Evolutionary conservation across 1,140 invertebrate species (phyloP).

Genomic region (Microplitis mediator): DNA sequence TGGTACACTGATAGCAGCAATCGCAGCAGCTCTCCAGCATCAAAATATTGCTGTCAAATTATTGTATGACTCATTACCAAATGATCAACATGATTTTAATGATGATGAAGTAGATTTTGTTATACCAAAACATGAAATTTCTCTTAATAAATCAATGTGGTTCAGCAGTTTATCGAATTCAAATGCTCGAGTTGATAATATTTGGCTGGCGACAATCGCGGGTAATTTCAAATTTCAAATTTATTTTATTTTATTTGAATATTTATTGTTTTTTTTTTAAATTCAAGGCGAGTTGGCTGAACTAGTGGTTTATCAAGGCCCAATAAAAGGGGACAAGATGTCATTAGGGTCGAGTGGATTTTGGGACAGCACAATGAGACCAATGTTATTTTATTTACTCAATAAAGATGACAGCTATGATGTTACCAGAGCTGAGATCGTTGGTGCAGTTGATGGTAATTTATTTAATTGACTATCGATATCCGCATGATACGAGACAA

Average conservation of each 20-base stretch:
- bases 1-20: slow-evolving; percentile 65
- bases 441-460: slow-evolving; percentile 72
- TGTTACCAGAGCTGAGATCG: slow-evolving; percentile 69
- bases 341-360: slow-evolving; percentile 64
- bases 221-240: slow-evolving; percentile 47
- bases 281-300: slow-evolving; percentile 70
- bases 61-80: slow-evolving; percentile 14
- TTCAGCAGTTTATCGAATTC: slow-evolving; percentile 28
- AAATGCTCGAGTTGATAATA: slow-evolving; percentile 60
- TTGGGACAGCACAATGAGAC: slow-evolving; percentile 70
- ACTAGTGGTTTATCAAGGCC: slow-evolving; percentile 68
- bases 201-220: slow-evolving; percentile 68
- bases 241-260: background rate
- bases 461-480: background rate
- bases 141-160: slow-evolving; percentile 40
- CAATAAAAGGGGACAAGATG: slow-evolving; percentile 54
- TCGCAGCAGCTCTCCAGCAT: slow-evolving; percentile 65
- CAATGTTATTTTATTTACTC: slow-evolving; percentile 64
- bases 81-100: slow-evolving; percentile 19
- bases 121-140: slow-evolving; percentile 38
- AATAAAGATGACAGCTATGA: slow-evolving; percentile 63
- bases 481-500: too few species aligned
- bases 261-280: slow-evolving; percentile 18
- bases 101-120: slow-evolving; percentile 42
- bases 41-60: slow-evolving; percentile 59